A percentile compares a stretch with the other conserved stretches of the same genome.
phyloP scores from a whole-genome alignment of 2,797 vertebrate genomes.

The Chaunax sp. region DNA sequence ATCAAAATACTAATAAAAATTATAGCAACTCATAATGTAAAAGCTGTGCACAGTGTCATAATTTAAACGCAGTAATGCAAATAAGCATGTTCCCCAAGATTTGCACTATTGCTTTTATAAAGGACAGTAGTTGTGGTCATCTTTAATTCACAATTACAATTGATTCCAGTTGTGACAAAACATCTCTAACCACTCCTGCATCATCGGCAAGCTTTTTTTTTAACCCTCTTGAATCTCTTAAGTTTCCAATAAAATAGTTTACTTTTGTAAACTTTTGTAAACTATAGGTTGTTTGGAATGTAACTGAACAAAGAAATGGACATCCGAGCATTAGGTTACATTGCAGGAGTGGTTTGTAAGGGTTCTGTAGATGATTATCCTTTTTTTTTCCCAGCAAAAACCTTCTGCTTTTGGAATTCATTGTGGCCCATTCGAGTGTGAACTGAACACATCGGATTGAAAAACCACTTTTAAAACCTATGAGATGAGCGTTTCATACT shows the following conservation, averaged over 20 bases:
- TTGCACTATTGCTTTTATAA: background rate
- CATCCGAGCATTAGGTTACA: background rate
- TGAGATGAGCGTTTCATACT: constrained; percentile 14
- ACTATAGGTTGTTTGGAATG: background rate
- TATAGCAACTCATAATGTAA: too few relatives aligned
- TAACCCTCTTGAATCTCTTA: too few relatives aligned
- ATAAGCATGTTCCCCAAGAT: constrained; percentile 20
- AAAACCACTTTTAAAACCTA: too few relatives aligned
- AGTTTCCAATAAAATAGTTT: too few relatives aligned
- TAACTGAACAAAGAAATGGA: constrained; percentile 3
- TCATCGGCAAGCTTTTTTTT: too few relatives aligned
- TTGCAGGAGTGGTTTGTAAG: background rate
- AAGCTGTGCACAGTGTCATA: too few relatives aligned
- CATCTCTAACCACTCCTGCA: background rate
- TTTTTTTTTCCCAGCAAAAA: too few relatives aligned
- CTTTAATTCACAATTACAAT: constrained; percentile 4
- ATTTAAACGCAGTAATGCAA: constrained; percentile 5
- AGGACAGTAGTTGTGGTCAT: constrained; percentile 9
- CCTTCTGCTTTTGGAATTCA: too few relatives aligned
- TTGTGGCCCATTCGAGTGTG: too few relatives aligned
- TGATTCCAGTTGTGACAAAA: background rate
- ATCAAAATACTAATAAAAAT: background rate
- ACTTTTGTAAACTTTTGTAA: too few relatives aligned
- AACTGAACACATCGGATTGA: too few relatives aligned
- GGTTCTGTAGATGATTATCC: too few relatives aligned